Evolutionary conservation across 1,140 invertebrate species (phyloP), one percentile per base, ranked within the genome.

Genomic region (Idris sp.): DNA sequence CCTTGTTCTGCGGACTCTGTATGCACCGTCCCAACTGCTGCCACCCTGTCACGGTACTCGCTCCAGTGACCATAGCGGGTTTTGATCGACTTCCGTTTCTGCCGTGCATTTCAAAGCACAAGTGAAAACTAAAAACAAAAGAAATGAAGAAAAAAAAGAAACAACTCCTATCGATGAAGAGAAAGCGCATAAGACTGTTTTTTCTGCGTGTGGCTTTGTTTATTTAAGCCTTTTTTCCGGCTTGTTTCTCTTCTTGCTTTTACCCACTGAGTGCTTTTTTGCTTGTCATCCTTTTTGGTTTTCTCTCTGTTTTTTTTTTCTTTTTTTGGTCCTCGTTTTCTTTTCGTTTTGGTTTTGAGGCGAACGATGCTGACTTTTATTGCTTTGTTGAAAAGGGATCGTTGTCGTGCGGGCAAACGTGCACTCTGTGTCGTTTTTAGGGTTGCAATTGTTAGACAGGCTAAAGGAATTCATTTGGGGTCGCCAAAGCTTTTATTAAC

Each of bases 41-140:
- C 61, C 69, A 74, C 69, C 69, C 69, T 65, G 69, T 74, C 69
- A 74, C 61, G 61, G 61, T 74, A 74, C 61, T 74, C 69, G 69
- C 69, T 74, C 69, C 69, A 74, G 69, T 74, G 61, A 61, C 69
- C 69, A 74, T 74, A 74, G 61, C 69, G 69, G 69, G 69, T 65
- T 74, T 74, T 74, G 69, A 65, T 74, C 69, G 69, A 65, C 69
- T 74, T 74, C 69, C 69, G 69, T 74, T 67, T 67, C 69, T 59
- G 54, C 54, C 53, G 69, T 65, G 51, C 53, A 73, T 73, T 65
- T 73, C 69, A 65, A 73, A 73, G 69, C 69, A 73, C 59, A 54
- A 67, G 53, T 65, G 71, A 74, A 67, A 74, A 59, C 53, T 43
- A 54, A 53, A 74, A 61, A 65, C 61, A 61, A 74, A 65, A 61